Evolutionary conservation across 2,113 vertebrate genomes (phyloP).

Genomic region (Pithys albifrons): DNA sequence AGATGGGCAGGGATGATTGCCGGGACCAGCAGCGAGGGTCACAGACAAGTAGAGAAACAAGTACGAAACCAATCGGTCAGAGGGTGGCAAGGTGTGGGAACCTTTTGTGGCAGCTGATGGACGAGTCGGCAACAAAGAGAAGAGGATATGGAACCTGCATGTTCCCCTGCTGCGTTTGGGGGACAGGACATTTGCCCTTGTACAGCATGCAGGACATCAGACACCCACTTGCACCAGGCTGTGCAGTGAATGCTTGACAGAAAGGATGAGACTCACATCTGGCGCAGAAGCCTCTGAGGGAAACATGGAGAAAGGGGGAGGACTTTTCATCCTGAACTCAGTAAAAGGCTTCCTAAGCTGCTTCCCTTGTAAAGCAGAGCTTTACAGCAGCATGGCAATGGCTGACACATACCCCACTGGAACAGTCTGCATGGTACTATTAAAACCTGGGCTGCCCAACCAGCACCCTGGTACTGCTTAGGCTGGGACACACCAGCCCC

Average conservation of each 20-base stretch:
- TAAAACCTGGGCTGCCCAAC: neutral
- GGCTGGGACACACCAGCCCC: neutral
- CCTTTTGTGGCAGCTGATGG: neutral
- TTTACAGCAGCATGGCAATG: fast-evolving
- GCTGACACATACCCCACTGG: neutral
- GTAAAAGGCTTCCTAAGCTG: neutral
- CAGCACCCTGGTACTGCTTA: neutral
- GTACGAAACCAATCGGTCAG: fast-evolving
- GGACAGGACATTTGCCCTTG: neutral
- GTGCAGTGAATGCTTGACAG: fast-evolving
- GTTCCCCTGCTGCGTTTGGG: fast-evolving
- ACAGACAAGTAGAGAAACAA: no score
- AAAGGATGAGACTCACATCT: neutral
- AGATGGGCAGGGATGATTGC: neutral
- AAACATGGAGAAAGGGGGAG: neutral
- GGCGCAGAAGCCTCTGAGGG: neutral
- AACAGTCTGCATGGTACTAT: neutral
- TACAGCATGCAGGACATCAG: fast-evolving
- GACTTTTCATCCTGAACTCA: neutral
- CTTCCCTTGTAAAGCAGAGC: neutral
- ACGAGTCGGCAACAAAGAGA: neutral
- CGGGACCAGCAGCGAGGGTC: neutral
- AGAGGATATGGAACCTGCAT: fast-evolving
- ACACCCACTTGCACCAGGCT: neutral
- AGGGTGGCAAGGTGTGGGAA: fast-evolving